phyloP scores from a whole-genome alignment of 2,113 vertebrate genomes.

The Lucifuga dentata region DNA sequence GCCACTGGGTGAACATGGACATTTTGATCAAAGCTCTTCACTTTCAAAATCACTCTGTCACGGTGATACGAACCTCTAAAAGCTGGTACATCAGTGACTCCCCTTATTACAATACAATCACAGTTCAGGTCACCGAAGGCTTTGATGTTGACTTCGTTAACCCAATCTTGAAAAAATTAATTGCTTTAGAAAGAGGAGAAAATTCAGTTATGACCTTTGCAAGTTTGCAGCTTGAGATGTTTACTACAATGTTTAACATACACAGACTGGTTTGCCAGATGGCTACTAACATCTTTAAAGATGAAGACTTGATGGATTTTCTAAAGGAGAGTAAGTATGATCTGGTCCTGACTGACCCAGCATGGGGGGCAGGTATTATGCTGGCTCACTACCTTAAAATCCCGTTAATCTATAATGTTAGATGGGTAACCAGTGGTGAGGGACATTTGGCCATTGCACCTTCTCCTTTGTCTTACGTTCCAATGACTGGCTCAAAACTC shows the following conservation, averaged over 20 bases:
- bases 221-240: conserved; percentile 66
- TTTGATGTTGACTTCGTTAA: conserved; percentile 69
- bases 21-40: conserved; percentile 74
- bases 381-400: conserved; percentile 73
- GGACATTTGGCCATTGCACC: conserved; percentile 73
- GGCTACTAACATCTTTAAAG: conserved; percentile 65
- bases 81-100: conserved; percentile 78
- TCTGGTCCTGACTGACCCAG: conserved; percentile 78
- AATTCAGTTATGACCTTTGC: conserved; percentile 44
- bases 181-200: conserved; percentile 61
- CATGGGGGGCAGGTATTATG: conserved; percentile 65
- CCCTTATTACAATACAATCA: conserved; percentile 67
- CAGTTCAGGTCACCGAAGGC: conserved; percentile 54
- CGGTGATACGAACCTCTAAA: conserved; percentile 63
- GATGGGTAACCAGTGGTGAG: conserved; percentile 73
- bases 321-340: conserved; percentile 72
- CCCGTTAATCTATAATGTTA: conserved; percentile 75
- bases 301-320: conserved; percentile 58
- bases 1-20: conserved; percentile 84
- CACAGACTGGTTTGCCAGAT: conserved; percentile 63
- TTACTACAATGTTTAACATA: conserved; percentile 53
- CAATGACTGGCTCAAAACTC: conserved; percentile 61
- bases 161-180: conserved; percentile 49
- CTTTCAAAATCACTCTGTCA: conserved; percentile 64
- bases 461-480: conserved; percentile 77